Evolutionary conservation across 2,797 vertebrate genomes (phyloP), one percentile per base, ranked within the genome.

Genomic region (Rhyacichthys aspro): DNA sequence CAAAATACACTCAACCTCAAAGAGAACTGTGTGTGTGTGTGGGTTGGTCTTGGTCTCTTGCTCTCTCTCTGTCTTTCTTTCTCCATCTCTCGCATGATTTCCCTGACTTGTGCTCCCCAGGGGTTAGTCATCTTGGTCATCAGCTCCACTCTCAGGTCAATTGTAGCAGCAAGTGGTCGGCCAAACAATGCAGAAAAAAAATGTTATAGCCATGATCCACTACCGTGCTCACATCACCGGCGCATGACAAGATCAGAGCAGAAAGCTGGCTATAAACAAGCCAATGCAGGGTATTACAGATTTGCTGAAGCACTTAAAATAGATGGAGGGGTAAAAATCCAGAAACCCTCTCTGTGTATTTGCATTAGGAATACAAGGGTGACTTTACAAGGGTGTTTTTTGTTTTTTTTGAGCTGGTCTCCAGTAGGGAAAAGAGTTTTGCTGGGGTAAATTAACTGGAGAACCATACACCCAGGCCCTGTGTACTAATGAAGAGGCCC

Each of bases 401-500:
- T n/a, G n/a, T n/a, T n/a, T n/a, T 70, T 48, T 54, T 50, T 50
- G 38, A 19, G 67, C 65, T 55, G 81, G 71, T 84, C 67, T 84
- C 74, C 72, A 74, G 77, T 79, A 67, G 80, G 68, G 78, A 74
- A 66, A 81, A 82, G 66, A 79, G 82, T 89, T 81, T 83, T 84
- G 79, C 77, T 73, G 81, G 86, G 88, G 82, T 87, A 90, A 93
- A 92, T 92, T 89, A 91, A 88, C 86, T 84, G 61, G 81, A 83
- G 87, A 87, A 86, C 76, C 85, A 81, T 84, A 86, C 86, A 84
- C 83, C 74, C 85, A 84, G 86, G 81, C 81, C 87, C 78, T 68
- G 59, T 69, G 63, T 79, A 83, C 87, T 92, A 91, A 93, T 93
- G 90, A 91, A 91, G 88, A 89, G 83, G 87, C 89, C 92, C 88